A percentile compares a stretch with the other conserved stretches of the same genome.
These are phyloP conservation scores for Calliopum simillimum DNA, from an alignment of 2,888 invertebrate species.

Conservation along the genomic window DNA sequence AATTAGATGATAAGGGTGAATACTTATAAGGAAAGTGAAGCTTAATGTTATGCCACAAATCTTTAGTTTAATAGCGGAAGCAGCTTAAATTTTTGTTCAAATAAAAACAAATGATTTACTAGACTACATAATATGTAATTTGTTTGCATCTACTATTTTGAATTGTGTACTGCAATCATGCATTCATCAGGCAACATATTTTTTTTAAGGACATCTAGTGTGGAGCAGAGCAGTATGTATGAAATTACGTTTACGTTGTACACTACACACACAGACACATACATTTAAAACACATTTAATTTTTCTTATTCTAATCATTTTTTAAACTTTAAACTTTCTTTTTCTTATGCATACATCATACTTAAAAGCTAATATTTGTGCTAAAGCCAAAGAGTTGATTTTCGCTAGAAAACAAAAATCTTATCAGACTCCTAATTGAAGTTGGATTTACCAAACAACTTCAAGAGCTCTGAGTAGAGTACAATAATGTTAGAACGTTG, in stretches of 20 bases:
- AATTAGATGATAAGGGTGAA: too few relatives aligned
- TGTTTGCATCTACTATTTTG: not conserved
- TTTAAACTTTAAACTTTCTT: not conserved
- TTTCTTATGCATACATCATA: conserved; percentile 10
- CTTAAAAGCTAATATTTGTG: conserved; percentile 30
- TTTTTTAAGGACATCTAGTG: conserved; percentile 12
- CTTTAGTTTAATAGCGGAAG: too few relatives aligned
- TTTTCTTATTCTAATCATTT: conserved; percentile 5
- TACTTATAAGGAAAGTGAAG: too few relatives aligned
- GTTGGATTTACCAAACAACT: too few relatives aligned
- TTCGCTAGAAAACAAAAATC: conserved; percentile 4
- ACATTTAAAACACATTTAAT: conserved; percentile 34
- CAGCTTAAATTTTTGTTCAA: too few relatives aligned
- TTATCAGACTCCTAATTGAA: too few relatives aligned
- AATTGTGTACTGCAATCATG: conserved; percentile 13
- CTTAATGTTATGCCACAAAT: too few relatives aligned
- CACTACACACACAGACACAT: conserved; percentile 23
- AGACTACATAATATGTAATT: too few relatives aligned
- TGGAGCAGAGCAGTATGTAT: conserved; percentile 9
- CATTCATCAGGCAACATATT: conserved; percentile 35
- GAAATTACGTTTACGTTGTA: conserved; percentile 13
- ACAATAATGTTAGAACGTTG: too few relatives aligned
- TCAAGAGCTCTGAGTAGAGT: too few relatives aligned
- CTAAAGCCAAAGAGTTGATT: conserved; percentile 21
- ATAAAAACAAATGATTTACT: not conserved